Conservation (phyloP, 1,140 invertebrate genomes). For the Arctopsyche grandis region DNA sequence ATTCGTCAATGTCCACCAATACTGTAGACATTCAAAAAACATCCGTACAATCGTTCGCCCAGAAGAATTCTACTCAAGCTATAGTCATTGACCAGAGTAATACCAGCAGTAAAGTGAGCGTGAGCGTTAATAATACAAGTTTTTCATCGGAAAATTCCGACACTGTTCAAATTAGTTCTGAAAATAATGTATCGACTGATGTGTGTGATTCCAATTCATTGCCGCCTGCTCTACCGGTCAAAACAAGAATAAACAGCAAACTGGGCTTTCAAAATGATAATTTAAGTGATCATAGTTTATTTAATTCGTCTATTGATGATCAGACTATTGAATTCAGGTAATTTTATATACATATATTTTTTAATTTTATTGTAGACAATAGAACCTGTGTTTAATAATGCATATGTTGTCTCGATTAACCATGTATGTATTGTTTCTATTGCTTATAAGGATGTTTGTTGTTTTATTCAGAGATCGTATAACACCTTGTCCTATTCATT, state of each 20-base stretch:
- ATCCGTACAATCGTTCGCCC: conserved; percentile 70
- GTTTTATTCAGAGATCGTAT: conserved; percentile 57
- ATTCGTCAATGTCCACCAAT: conserved; percentile 66
- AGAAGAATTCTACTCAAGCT: conserved; percentile 66
- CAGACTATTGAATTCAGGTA: conserved; percentile 49
- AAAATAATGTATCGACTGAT: conserved; percentile 40
- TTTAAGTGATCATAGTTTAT: conserved; percentile 34
- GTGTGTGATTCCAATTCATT: conserved; percentile 36
- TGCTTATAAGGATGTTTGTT: background rate
- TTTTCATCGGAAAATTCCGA: background rate
- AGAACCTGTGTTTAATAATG: background rate
- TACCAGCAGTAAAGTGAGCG: background rate
- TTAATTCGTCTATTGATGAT: conserved; percentile 41
- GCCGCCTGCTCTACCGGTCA: conserved; percentile 64
- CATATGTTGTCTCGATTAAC: background rate
- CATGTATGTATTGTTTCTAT: background rate
- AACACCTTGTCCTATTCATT: conserved; percentile 39
- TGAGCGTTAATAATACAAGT: background rate
- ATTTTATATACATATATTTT: too few relatives aligned
- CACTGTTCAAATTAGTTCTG: background rate
- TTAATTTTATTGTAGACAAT: background rate
- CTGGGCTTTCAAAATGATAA: conserved; percentile 41
- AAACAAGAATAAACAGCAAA: conserved; percentile 57
- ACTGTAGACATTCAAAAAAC: conserved; percentile 55
- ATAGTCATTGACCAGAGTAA: background rate